phyloP scores from a whole-genome alignment of 2,797 vertebrate genomes.

The Podarcis siculus region DNA sequence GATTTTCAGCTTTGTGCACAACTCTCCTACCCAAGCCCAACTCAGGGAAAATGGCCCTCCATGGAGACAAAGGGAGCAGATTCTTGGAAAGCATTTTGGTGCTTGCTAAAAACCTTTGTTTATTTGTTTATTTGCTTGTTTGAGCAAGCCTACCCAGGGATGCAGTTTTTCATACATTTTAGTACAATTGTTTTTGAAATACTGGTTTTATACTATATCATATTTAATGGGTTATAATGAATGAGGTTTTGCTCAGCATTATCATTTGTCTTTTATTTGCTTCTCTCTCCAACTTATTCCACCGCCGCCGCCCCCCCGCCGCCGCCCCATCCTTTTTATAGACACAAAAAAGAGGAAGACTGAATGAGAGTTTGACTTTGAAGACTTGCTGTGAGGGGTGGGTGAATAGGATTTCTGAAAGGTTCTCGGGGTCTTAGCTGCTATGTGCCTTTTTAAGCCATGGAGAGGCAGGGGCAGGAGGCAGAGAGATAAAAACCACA shows the following conservation, averaged over 20 bases:
- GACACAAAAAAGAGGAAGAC: not conserved
- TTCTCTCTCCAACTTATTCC: too few relatives aligned
- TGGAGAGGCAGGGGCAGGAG: not conserved
- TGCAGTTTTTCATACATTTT: too few relatives aligned
- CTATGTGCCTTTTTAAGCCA: conserved; percentile 51
- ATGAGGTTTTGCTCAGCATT: too few relatives aligned
- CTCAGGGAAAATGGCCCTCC: not conserved
- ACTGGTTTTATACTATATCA: too few relatives aligned
- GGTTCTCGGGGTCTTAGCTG: conserved; percentile 41
- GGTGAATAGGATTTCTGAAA: conserved; percentile 45
- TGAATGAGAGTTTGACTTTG: conserved; percentile 41
- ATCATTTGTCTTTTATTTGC: too few relatives aligned
- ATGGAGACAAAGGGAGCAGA: not conserved
- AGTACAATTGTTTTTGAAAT: too few relatives aligned
- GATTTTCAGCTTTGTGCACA: not conserved
- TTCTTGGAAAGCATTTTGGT: not conserved
- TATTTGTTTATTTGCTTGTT: too few relatives aligned
- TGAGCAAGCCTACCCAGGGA: too few relatives aligned
- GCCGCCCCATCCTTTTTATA: not conserved
- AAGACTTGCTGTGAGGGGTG: not conserved
- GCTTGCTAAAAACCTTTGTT: too few relatives aligned
- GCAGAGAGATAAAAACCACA: conserved; percentile 32
- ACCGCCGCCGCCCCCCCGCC: too few relatives aligned
- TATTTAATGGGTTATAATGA: too few relatives aligned
- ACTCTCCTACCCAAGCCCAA: not conserved